These are phyloP conservation scores for Mechanitis messenoides DNA, from an alignment of 2,888 invertebrate genomes.

Conservation along the genomic window DNA sequence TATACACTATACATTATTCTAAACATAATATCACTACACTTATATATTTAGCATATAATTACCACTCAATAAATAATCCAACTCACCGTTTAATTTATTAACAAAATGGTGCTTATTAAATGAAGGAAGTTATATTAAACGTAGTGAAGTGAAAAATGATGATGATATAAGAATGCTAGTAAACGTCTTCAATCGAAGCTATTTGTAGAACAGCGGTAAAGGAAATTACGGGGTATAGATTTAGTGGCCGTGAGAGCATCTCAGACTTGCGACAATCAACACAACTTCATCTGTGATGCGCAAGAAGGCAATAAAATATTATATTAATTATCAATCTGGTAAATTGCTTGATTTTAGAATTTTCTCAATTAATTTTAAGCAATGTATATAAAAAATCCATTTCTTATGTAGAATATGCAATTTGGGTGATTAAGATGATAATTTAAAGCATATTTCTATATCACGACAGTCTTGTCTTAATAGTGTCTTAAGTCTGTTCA, in stretches of 20 bases:
- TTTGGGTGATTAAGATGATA: too few relatives aligned
- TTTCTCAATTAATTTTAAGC: too few relatives aligned
- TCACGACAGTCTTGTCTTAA: background rate
- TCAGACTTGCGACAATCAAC: background rate
- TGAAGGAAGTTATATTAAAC: constrained; percentile 2
- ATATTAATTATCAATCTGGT: too few relatives aligned
- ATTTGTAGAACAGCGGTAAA: constrained; percentile 3
- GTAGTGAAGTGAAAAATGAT: constrained; percentile 4
- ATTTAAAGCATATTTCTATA: too few relatives aligned
- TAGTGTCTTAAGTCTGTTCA: constrained; percentile 12
- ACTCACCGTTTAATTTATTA: background rate
- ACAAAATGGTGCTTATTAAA: constrained; percentile 1
- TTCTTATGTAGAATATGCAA: too few relatives aligned
- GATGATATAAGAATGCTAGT: constrained; percentile 4
- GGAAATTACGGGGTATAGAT: constrained; percentile 5
- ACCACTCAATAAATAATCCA: too few relatives aligned
- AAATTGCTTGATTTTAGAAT: too few relatives aligned
- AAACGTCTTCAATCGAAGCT: constrained; percentile 6
- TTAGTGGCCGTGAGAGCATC: background rate
- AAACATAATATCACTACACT: too few relatives aligned
- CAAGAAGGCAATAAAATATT: too few relatives aligned
- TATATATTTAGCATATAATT: too few relatives aligned
- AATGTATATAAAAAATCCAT: too few relatives aligned
- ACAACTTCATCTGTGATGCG: too few relatives aligned
- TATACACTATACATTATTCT: background rate